Percentiles rank a stretch among this genome's conserved stretches.
Conservation (phyloP, 1,140 invertebrate genomes). For the Hylaeus anthracinus region DNA sequence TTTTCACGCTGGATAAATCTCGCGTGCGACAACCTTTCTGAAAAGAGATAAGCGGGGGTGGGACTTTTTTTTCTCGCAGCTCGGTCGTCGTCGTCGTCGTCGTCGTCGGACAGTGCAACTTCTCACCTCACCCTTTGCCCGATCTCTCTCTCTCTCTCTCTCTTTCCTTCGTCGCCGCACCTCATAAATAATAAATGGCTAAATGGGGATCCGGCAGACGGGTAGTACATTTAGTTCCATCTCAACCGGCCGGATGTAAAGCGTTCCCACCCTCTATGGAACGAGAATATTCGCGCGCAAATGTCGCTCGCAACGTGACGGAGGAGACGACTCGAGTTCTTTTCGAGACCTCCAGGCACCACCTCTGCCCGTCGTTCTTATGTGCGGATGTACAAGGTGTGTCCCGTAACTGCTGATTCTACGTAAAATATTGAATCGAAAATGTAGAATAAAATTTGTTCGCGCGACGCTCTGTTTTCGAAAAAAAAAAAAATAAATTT, state of each 20-base stretch:
- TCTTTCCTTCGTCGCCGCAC: background rate
- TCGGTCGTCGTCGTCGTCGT: slow-evolving; percentile 12
- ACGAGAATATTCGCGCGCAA: background rate
- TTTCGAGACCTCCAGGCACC: background rate
- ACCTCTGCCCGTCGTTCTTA: too few species aligned
- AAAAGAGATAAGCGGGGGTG: slow-evolving; percentile 57
- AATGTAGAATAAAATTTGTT: too few species aligned
- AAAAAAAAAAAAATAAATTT: too few species aligned
- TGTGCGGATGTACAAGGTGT: too few species aligned
- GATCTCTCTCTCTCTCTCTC: background rate
- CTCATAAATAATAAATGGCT: slow-evolving; percentile 63
- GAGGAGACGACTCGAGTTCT: background rate
- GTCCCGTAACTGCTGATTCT: too few species aligned
- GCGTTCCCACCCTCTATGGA: slow-evolving; percentile 3
- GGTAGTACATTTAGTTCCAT: slow-evolving; percentile 50
- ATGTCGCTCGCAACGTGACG: background rate
- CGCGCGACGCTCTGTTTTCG: too few species aligned
- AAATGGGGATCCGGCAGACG: slow-evolving; percentile 51
- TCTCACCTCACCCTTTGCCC: slow-evolving; percentile 23
- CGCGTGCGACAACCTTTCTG: slow-evolving; percentile 37
- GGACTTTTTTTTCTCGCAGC: slow-evolving; percentile 39
- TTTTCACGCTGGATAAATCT: slow-evolving; percentile 60
- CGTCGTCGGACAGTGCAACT: slow-evolving; percentile 34
- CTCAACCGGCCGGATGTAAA: slow-evolving; percentile 46
- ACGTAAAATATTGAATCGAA: too few species aligned